phyloP scores from a whole-genome alignment of 2,113 vertebrate genomes.

The Chlorodrepanis virens region DNA sequence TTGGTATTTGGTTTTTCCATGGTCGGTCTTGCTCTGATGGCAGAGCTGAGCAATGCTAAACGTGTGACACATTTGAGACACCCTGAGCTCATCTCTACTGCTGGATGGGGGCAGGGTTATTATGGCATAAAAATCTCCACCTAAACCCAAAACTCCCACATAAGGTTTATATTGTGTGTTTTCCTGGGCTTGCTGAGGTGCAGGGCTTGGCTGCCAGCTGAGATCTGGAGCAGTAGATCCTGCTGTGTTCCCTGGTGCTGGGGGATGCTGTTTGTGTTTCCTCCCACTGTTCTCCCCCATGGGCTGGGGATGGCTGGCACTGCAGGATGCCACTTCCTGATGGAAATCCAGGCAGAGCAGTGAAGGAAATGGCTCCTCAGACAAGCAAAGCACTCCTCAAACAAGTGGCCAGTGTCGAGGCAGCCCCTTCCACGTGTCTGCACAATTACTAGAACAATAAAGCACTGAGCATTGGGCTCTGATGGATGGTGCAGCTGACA shows the following conservation, averaged over 20 bases:
- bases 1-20: neutral
- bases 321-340: neutral
- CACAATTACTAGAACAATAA: neutral
- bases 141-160: rapidly evolving
- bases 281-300: neutral
- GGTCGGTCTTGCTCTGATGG: neutral
- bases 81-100: neutral
- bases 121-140: rapidly evolving
- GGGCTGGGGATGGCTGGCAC: neutral
- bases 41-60: neutral
- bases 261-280: neutral
- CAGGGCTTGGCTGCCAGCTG: neutral
- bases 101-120: rapidly evolving
- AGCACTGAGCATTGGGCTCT: neutral
- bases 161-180: neutral
- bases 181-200: neutral
- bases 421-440: constrained; percentile 21
- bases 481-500: neutral
- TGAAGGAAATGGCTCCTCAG: neutral
- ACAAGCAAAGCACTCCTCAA: neutral
- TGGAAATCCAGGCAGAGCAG: neutral
- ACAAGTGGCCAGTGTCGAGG: neutral
- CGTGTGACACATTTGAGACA: rapidly evolving
- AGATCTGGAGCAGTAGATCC: neutral
- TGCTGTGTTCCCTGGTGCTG: neutral